phyloP scores from a whole-genome alignment of 2,888 invertebrate species.

The Autographa gamma region DNA sequence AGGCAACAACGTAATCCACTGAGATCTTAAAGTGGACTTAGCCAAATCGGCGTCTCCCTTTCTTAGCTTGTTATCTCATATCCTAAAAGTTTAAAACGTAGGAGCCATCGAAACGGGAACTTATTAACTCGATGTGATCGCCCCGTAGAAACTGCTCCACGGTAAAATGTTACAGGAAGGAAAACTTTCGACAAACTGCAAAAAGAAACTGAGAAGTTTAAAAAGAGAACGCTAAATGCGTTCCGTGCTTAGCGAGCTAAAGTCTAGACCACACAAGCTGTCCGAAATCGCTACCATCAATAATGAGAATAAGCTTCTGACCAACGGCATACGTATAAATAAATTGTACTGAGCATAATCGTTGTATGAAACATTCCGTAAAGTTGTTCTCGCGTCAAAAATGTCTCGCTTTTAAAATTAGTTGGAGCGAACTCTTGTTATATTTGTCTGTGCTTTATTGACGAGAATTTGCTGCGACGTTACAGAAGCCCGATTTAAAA shows the following conservation, averaged over 20 bases:
- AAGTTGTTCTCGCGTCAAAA: slow-evolving; percentile 31
- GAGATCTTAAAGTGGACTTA: slow-evolving; percentile 82
- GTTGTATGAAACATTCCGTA: slow-evolving; percentile 7
- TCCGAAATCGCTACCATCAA: slow-evolving; percentile 37
- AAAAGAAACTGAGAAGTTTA: slow-evolving; percentile 86
- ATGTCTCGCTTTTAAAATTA: slow-evolving; percentile 29
- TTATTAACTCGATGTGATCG: slow-evolving; percentile 89
- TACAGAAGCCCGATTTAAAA: slow-evolving; percentile 70
- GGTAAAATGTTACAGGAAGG: slow-evolving; percentile 88
- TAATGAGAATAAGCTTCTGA: slow-evolving; percentile 24
- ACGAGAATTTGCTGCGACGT: slow-evolving; percentile 50
- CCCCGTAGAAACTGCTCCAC: slow-evolving; percentile 83
- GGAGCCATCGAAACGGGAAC: slow-evolving; percentile 87
- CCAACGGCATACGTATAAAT: background rate
- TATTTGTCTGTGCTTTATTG: slow-evolving; percentile 67
- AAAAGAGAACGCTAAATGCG: slow-evolving; percentile 86
- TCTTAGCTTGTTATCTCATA: slow-evolving; percentile 88
- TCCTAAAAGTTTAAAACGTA: slow-evolving; percentile 89
- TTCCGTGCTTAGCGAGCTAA: slow-evolving; percentile 76
- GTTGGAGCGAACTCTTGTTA: slow-evolving; percentile 49
- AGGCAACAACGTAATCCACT: slow-evolving; percentile 71
- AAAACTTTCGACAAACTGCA: slow-evolving; percentile 84
- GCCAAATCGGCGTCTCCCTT: slow-evolving; percentile 85
- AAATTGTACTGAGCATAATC: slow-evolving; percentile 15
- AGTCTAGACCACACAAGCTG: slow-evolving; percentile 51